Evolutionary conservation across 2,113 vertebrate species (phyloP), one percentile per base, ranked within the genome.

Genomic region (Aythya baeri): DNA sequence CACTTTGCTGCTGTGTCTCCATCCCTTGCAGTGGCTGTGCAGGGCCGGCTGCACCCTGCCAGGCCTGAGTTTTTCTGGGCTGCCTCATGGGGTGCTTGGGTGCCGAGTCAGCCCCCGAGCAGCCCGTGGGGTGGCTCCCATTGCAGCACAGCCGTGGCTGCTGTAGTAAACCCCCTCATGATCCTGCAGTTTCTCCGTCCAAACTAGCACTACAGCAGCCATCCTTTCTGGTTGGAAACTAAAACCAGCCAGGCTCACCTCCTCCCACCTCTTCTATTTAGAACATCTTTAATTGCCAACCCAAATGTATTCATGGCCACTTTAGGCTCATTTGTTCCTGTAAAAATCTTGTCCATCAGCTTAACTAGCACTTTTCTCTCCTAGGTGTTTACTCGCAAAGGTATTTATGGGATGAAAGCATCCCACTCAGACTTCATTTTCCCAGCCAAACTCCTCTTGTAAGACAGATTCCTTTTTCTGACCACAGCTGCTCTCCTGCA

Each of bases 11-110:
- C 29, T n/a, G 15, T 11, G 17, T 15, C 46, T 67, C 55, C 34
- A 44, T 3, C 41, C 22, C 25, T 9, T 2, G 0, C 8, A 20
- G 41, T 59, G 17, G 7, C 44, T 43, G 38, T 46, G 15, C 1
- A 6, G 21, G 55, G 54, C n/a, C 38, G 54, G 66, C 27, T 58
- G 26, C 43, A 52, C 14, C 7, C 13, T 26, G 26, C 44, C 18
- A 9, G 20, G 41, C 6, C 52, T 38, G 20, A 23, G 13, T 13
- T 16, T 43, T 88, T 62, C 65, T 21, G 14, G 22, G 14, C 0
- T 1, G 43, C 13, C 36, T 86, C 26, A 14, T 38, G 77, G 50
- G 89, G 36, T 61, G 49, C 43, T 1, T 4, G 23, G 41, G 7
- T n/a, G 59, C 23, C 55, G 23, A 4, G 5, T 13, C 6, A 65